Percentiles rank a stretch among this genome's conserved stretches.
Evolutionary conservation across 2,797 vertebrate species (phyloP).

Genomic region (Hippopotamyrus pictus): DNA sequence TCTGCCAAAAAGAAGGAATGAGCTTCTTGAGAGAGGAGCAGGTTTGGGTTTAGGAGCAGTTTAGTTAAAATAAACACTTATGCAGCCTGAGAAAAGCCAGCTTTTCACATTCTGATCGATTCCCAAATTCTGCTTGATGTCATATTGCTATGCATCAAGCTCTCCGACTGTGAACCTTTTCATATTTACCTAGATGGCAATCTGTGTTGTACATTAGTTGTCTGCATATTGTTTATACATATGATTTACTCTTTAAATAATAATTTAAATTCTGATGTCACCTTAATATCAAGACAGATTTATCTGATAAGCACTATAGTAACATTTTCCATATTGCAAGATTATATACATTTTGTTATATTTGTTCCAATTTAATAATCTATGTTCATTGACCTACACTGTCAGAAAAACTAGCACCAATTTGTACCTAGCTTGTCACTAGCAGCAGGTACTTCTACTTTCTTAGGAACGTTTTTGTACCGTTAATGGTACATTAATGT

Average conservation of each 20-base stretch:
- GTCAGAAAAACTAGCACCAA: not conserved
- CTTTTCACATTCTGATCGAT: constrained; percentile 26
- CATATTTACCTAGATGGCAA: constrained; percentile 26
- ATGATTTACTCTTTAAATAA: not conserved
- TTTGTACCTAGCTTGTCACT: not conserved
- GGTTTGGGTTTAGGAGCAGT: constrained; percentile 16
- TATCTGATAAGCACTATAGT: not conserved
- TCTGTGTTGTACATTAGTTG: not conserved
- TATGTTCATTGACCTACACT: not conserved
- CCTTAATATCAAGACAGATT: not conserved
- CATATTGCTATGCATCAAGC: constrained; percentile 27
- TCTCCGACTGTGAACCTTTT: constrained; percentile 16
- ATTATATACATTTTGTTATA: not conserved
- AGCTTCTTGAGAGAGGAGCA: not conserved
- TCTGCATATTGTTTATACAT: not conserved
- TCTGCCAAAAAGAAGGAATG: constrained; percentile 17
- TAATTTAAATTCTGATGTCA: not conserved
- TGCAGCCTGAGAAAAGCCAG: constrained; percentile 21
- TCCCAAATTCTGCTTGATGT: constrained; percentile 28
- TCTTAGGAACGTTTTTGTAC: not conserved
- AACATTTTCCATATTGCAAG: not conserved
- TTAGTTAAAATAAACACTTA: constrained; percentile 32
- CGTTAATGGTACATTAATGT: not conserved
- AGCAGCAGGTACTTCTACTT: not conserved
- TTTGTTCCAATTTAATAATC: not conserved